Base-by-base conservation (phyloP, 2,888 invertebrate species). In the Caenorhabditis sp. region DNA sequence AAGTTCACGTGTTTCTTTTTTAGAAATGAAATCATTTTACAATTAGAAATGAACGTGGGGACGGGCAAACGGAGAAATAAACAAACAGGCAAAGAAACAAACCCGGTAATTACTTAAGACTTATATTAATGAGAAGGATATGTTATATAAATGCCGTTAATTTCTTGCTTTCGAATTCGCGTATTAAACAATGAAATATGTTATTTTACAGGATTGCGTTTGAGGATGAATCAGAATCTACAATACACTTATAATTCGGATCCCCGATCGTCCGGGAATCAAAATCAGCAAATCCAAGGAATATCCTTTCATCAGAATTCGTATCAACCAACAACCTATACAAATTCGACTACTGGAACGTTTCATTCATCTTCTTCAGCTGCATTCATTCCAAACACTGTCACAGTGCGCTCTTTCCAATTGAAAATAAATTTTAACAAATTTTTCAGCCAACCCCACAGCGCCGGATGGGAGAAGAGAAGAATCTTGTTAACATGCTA, bases 221-320 rank as follows among this genome's bases (percentile, higher is more conserved):
- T 9, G n/a, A 71, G 32, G 56, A 83, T 83, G 83, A 80, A 83
- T 63, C 83, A 81, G 30, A 80, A 78, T 45, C 27, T 83, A 24
- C 61, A 66, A 46, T 83, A 83, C 48, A 62, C 79, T 20, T 83
- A 82, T 46, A 71, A 20, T 43, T 58, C 78, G 43, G 81, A 81
- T 53, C 83, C 81, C 39, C 73, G 83, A 2, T 50, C 61, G 11
- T 53, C 59, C 5, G 59, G 62, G 7, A 74, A 72, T 45, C 83
- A 83, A 62, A 73, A 74, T 43, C 77, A 79, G 17, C 76, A 76
- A 27, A 41, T 78, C 3, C 73, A 78, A n/a, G 68, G 70, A n/a
- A 41, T 82, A 8, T 58, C 77, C 26, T 79, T 81, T 46, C 79
- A 79, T 58, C 83, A 79, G 37, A 65, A 81, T 22, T 68, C 79